Percentiles rank a stretch among this genome's conserved stretches.
phyloP scores from a whole-genome alignment of 64 coral and sea anemone species.

The Montipora efflorescens region DNA sequence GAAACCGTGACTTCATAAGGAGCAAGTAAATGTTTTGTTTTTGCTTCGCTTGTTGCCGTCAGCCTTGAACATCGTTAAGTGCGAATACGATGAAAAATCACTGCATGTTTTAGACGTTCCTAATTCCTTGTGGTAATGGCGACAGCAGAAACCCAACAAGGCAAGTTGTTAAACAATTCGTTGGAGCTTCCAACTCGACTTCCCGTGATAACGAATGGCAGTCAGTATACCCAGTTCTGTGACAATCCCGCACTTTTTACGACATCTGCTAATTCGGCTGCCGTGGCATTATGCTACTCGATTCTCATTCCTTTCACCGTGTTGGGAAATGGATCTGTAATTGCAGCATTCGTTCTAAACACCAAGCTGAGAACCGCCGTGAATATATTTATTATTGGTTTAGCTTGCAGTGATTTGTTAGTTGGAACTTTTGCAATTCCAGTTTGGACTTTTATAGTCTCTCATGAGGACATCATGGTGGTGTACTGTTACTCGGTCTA shows the following conservation, averaged over 20 bases:
- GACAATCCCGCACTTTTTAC: not conserved
- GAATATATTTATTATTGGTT: conserved; percentile 67
- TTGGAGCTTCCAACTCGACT: not conserved
- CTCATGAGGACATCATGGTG: conserved; percentile 7
- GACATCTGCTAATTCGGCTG: not conserved
- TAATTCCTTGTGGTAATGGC: not conserved
- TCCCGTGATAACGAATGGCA: not conserved
- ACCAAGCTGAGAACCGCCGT: conserved; percentile 51
- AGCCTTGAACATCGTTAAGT: not conserved
- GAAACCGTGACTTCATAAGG: not conserved
- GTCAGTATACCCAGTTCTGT: not conserved
- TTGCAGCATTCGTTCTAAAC: conserved; percentile 53
- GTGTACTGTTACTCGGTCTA: conserved; percentile 12
- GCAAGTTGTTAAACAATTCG: not conserved
- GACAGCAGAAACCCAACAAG: not conserved
- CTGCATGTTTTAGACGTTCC: not conserved
- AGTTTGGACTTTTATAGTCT: conserved; percentile 63
- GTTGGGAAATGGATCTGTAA: conserved; percentile 73
- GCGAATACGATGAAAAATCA: not conserved
- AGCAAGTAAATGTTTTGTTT: not conserved
- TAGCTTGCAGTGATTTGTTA: conserved; percentile 53
- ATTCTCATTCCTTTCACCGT: conserved; percentile 51
- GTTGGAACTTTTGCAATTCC: conserved; percentile 56
- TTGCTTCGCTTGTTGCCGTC: not conserved
- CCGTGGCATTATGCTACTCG: conserved; percentile 24